Base-by-base conservation (phyloP, 2,797 vertebrate species). In the Tiaroga cobitis region DNA sequence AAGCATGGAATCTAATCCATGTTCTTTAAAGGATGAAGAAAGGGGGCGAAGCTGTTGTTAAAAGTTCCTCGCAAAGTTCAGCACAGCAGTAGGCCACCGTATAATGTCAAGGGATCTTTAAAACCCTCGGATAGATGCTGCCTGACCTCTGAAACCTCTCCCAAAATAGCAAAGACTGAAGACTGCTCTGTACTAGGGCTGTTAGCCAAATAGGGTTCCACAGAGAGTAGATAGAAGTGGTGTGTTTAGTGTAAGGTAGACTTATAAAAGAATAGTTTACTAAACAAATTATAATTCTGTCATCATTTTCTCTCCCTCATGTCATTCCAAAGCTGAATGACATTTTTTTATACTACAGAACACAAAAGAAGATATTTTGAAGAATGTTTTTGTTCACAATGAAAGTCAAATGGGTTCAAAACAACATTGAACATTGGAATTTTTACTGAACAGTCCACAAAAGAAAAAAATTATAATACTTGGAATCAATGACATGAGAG, bases 91-190 rank as follows among this genome's bases (percentile, higher is more conserved):
- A 41, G 65, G 18, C 41, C 13, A 78, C 18, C 9, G 13, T 70
- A 61, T 69, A 68, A 80, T 65, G 49, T 76, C 82, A 61, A 73
- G 32, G 32, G 77, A 80, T 34, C 76, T 84, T 84, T 83, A 84
- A 84, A 76, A 56, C 37, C 21, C 26, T 56, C 54, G 81, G 86
- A 79, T 75, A 32, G 75, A 83, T 59, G 24, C 32, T 19, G 51
- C 13, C 54, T 43, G 72, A 84, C 82, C 72, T 61, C 63, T 37
- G 61, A 63, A 81, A 81, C 74, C 43, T 29, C 21, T 26, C 59
- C 82, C 63, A 80, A 87, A 84, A 87, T 81, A 87, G 86, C 82
- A 51, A 41, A 37, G 59, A 18, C 46, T 37, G 16, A 81, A 56
- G 68, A 63, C 54, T 73, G 56, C 37, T 39, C 24, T 43, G 56